Evolutionary conservation across 2,888 invertebrate species (phyloP).

Genomic region (Galerucella pusilla): DNA sequence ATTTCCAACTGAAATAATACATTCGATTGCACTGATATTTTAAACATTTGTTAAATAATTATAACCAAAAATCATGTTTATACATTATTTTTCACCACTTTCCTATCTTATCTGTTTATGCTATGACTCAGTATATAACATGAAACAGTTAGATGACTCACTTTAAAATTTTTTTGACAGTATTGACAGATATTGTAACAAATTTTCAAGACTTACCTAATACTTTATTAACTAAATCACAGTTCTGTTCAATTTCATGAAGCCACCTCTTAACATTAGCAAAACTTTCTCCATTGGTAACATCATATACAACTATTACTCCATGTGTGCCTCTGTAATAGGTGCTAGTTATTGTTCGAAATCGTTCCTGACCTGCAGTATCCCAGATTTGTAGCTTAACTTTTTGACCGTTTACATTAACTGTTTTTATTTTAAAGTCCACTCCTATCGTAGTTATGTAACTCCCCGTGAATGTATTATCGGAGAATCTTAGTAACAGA

Average conservation of each 20-base stretch:
- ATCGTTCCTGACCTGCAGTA: conserved; percentile 96
- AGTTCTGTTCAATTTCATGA: conserved; percentile 99
- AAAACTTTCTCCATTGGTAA: conserved; percentile 98
- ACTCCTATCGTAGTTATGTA: conserved; percentile 99
- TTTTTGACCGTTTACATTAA: conserved; percentile 89
- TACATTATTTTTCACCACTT: too few species aligned
- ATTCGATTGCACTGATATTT: neutral
- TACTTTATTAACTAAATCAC: conserved; percentile 98
- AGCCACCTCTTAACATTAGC: conserved; percentile 99
- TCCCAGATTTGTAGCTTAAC: conserved; percentile 99
- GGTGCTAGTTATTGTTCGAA: conserved; percentile 98
- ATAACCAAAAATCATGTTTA: too few species aligned
- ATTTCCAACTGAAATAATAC: conserved; percentile 83
- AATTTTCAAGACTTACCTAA: conserved; percentile 75
- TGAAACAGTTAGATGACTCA: too few species aligned
- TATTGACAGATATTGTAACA: neutral
- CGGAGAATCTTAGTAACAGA: conserved; percentile 94
- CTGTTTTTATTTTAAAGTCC: conserved; percentile 99
- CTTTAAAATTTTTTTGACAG: neutral
- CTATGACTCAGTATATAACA: too few species aligned
- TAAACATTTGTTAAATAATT: neutral
- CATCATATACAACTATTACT: conserved; percentile 99
- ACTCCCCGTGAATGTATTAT: conserved; percentile 97
- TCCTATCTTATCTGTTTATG: too few species aligned
- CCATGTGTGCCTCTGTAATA: conserved; percentile 99